Base-by-base conservation (phyloP, 2,888 invertebrate genomes). In the Biston betularia region DNA sequence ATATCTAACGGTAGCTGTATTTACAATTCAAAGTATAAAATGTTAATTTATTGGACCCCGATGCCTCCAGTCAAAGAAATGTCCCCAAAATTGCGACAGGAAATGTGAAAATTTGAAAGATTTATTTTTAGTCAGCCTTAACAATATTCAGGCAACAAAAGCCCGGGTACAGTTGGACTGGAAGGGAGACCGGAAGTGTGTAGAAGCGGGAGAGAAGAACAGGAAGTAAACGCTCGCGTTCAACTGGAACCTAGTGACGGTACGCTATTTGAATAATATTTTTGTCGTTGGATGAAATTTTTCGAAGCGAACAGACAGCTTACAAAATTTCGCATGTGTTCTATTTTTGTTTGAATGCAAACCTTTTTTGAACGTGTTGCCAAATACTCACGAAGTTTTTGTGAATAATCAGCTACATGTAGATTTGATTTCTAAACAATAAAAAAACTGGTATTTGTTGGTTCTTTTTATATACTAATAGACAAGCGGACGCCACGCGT, bases 71-170 rank as follows among this genome's bases (percentile, higher is more conserved):
- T 8, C 38, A 38, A 38, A 38, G 6, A 9, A 38, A 42, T 42
- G 11, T 42, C 11, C 11, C 11, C 0, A 42, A 42, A 42, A 10
- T 42, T 42, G 40, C 54, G 33, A 4, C 33, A 34, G 34, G 33
- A 46, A 12, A 14, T n/a, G n/a, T 49, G 40, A 46, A 75, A 67
- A 69, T 70, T 67, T 59, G 70, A 71, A 65, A 68, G 68, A 74
- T 77, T 78, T 79, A 79, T 80, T 79, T 79, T 64, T 74, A 75
- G 76, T 24, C 75, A 71, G 69, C 74, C 77, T 82, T 76, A 71
- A 76, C 73, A 76, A 78, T 75, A 75, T 80, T 75, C 73, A 72
- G 59, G 6, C 48, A 59, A 73, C 69, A 75, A 77, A 80, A 77
- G 72, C 65, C 61, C 62, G 66, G 69, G 52, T 66, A 71, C 57